These are phyloP conservation scores for Thermophis baileyi DNA, from an alignment of 2,113 vertebrate genomes.

Conservation along the genomic window DNA sequence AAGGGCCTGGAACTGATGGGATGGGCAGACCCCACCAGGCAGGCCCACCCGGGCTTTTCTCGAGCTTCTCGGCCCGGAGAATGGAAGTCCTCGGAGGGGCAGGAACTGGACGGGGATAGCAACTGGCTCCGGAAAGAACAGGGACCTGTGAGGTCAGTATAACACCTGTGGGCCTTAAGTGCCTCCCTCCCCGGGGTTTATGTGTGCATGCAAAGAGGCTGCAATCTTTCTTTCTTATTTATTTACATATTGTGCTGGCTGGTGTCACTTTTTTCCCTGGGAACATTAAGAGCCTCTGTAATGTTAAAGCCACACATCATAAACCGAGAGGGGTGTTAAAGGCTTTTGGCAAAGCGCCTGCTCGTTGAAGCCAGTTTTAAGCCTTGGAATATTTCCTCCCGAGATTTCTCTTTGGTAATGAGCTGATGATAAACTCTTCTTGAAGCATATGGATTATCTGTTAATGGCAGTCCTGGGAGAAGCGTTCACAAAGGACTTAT, in stretches of 20 bases:
- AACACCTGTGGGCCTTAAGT: neutral
- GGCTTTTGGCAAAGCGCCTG: neutral
- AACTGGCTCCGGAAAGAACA: neutral
- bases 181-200: too few species aligned
- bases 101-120: neutral
- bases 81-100: neutral
- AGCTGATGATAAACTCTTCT: conserved; percentile 41
- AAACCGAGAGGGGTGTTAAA: neutral
- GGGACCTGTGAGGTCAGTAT: neutral
- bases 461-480: neutral
- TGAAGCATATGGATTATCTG: conserved; percentile 37
- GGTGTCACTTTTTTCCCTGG: neutral
- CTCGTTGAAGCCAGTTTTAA: neutral
- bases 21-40: neutral
- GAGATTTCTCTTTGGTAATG: conserved; percentile 49
- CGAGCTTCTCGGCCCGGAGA: neutral
- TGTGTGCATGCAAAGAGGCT: neutral
- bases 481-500: neutral
- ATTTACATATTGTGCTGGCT: neutral
- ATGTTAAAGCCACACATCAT: conserved; percentile 6
- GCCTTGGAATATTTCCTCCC: conserved; percentile 37
- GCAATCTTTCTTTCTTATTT: neutral
- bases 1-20: neutral
- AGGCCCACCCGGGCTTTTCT: neutral
- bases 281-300: neutral